These are phyloP conservation scores for Hylaeus anthracinus DNA, from an alignment of 1,140 invertebrate species.

Conservation along the genomic window DNA sequence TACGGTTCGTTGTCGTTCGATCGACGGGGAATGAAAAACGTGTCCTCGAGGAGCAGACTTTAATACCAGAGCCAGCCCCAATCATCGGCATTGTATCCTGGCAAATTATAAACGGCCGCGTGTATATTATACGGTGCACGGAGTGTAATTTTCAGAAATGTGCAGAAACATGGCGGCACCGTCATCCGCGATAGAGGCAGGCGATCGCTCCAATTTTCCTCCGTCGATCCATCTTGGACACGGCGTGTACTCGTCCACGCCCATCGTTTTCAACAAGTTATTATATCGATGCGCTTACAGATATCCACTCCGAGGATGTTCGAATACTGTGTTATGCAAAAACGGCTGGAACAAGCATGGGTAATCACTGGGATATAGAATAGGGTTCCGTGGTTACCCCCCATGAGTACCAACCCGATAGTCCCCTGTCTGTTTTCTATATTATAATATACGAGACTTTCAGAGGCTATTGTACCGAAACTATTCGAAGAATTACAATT, in stretches of 20 bases:
- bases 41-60: not conserved
- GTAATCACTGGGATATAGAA: slow-evolving; percentile 30
- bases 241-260: slow-evolving; percentile 24
- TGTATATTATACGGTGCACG: slow-evolving; percentile 3
- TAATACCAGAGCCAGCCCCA: not conserved
- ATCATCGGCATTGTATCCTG: slow-evolving; percentile 1
- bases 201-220: slow-evolving; percentile 3
- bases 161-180: slow-evolving; percentile 10
- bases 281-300: slow-evolving; percentile 5
- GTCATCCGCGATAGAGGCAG: not conserved
- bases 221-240: slow-evolving; percentile 11
- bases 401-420: too few relatives aligned
- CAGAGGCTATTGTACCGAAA: too few relatives aligned
- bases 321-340: not conserved
- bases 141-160: slow-evolving; percentile 26
- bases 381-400: slow-evolving; percentile 11
- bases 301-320: not conserved
- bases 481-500: too few relatives aligned
- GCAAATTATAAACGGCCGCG: slow-evolving; percentile 22
- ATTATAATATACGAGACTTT: too few relatives aligned
- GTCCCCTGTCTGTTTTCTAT: too few relatives aligned
- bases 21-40: not conserved
- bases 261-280: slow-evolving; percentile 38
- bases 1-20: not conserved
- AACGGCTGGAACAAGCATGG: not conserved